Base-by-base conservation (phyloP, 2,888 invertebrate genomes). In the Timandra comae region DNA sequence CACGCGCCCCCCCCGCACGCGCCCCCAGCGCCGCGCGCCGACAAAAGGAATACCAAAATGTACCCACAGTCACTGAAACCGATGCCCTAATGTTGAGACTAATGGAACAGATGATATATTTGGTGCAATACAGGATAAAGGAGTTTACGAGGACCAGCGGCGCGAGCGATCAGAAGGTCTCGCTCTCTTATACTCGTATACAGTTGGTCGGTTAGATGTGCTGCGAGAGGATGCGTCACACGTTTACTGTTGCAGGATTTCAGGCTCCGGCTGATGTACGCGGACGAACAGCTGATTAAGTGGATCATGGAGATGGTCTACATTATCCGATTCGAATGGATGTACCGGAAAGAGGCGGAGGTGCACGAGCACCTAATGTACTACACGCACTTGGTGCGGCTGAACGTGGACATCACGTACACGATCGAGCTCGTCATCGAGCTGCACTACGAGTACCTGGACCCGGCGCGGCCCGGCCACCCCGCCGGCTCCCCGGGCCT, bases 341-440 rank as follows among this genome's bases (percentile, higher is more conserved):
- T n/a, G n/a, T n/a, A n/a, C n/a, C n/a, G n/a, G n/a, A n/a, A n/a
- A n/a, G n/a, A n/a, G n/a, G n/a, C n/a, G n/a, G n/a, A n/a, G n/a
- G 35, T 52, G 2, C 33, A 35, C 33, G 10, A 35, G 1, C 35
- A 46, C 12, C 10, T 65, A 1, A 5, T 42, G 2, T 55, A 56
- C 45, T 68, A 67, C 49, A 29, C 52, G 13, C 43, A 64, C 43
- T 4, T 43, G 7, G 22, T 44, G 12, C 43, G 48, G 10, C 46
- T 51, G 37, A 43, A 61, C 48, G 24, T 64, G 7, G 70, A 71
- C 39, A 35, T 69, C 6, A 49, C 60, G 0, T 69, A 71, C 48
- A 52, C 59, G 2, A 46, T 60, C 19, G 65, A 72, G 35, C 35
- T 47, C 30, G 25, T 63, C 3, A 30, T 56, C 7, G 12, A 41